Conservation (phyloP, 2,888 invertebrate species). For the Pomacea canaliculata region DNA sequence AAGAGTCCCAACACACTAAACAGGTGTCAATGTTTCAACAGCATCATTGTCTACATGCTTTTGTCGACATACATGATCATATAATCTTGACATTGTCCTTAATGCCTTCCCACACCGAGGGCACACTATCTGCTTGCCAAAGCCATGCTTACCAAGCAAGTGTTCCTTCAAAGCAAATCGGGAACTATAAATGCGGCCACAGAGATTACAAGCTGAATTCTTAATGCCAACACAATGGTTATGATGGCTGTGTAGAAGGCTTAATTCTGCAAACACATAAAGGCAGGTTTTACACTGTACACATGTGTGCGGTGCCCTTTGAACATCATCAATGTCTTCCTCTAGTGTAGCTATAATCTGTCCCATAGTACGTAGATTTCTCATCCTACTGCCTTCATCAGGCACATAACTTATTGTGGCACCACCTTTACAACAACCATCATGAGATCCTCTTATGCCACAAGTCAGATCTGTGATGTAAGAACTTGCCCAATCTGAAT, state of each 20-base stretch:
- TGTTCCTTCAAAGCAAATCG: conserved; percentile 34
- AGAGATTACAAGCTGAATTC: conserved; percentile 29
- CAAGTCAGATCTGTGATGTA: too few species aligned
- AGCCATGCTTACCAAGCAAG: conserved; percentile 34
- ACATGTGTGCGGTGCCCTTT: neutral
- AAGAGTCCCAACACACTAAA: too few species aligned
- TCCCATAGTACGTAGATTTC: too few species aligned
- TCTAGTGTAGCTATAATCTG: too few species aligned
- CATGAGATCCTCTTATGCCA: too few species aligned
- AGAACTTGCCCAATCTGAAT: too few species aligned
- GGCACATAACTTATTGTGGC: too few species aligned
- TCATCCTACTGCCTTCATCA: too few species aligned
- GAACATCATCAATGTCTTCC: neutral
- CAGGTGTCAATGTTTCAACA: too few species aligned
- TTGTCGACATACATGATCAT: conserved; percentile 27
- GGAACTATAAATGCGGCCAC: conserved; percentile 31
- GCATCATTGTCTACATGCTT: too few species aligned
- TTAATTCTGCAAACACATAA: conserved; percentile 11
- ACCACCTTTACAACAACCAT: too few species aligned
- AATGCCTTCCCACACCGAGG: conserved; percentile 32
- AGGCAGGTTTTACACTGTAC: conserved; percentile 20
- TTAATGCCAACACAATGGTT: conserved; percentile 3
- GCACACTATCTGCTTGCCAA: conserved; percentile 33
- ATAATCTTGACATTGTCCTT: conserved; percentile 32
- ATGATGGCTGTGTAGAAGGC: neutral